A percentile compares a stretch with the other conserved stretches of the same genome.
These are phyloP conservation scores for Tinea trinotella DNA, from an alignment of 2,888 invertebrate species.

Conservation along the genomic window DNA sequence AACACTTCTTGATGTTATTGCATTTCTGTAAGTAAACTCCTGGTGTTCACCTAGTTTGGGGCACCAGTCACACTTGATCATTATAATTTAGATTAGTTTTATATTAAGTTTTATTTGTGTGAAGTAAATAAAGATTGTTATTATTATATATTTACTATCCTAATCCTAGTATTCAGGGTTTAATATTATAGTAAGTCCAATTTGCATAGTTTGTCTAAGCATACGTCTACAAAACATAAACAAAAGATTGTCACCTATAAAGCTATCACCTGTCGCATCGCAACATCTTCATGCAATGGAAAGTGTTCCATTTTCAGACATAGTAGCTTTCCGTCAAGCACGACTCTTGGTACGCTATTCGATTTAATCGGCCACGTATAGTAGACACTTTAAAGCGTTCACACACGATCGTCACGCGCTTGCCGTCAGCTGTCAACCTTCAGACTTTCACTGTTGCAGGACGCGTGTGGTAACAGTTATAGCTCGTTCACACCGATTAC, in stretches of 20 bases:
- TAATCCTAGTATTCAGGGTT: no score
- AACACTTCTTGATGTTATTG: no score
- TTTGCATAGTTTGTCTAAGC: no score
- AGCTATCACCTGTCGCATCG: constrained; percentile 10
- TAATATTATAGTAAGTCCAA: no score
- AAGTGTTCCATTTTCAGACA: constrained; percentile 44
- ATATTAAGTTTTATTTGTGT: no score
- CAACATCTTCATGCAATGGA: constrained; percentile 33
- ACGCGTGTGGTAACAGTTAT: constrained; percentile 24
- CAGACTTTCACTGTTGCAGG: constrained; percentile 37
- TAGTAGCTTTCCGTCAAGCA: constrained; percentile 28
- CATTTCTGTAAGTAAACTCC: no score
- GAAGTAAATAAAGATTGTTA: no score
- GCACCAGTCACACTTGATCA: no score
- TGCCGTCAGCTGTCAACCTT: constrained; percentile 25
- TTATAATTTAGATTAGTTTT: no score
- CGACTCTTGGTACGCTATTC: constrained; percentile 31
- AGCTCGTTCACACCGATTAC: no score
- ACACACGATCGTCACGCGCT: constrained; percentile 46
- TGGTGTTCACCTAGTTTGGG: no score
- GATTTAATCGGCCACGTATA: constrained; percentile 56
- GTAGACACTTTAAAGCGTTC: constrained; percentile 29
- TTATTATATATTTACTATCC: no score
- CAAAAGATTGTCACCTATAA: background rate
- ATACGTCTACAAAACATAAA: background rate